Evolutionary conservation across 2,888 invertebrate genomes (phyloP).

Genomic region (Tillus elongatus): DNA sequence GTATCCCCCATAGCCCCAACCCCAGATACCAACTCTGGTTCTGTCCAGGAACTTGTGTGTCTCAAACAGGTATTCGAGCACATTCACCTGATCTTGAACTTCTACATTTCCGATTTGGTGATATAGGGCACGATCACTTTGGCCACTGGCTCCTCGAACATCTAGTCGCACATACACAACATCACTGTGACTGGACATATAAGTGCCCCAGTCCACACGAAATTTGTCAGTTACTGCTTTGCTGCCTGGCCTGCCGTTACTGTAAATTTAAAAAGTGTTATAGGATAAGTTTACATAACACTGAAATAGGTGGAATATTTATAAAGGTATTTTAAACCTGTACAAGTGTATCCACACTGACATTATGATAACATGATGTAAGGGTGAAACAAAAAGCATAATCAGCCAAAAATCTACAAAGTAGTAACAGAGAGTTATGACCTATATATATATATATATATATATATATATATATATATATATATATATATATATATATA

Average conservation of each 20-base stretch:
- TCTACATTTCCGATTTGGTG: conserved; percentile 80
- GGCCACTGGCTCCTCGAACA: conserved; percentile 66
- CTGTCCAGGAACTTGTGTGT: conserved; percentile 77
- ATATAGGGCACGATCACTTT: conserved; percentile 73
- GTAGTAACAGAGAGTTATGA: no score
- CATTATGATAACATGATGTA: no score
- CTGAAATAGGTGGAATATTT: no score
- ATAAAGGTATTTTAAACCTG: no score
- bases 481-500: no score
- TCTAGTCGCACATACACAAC: conserved; percentile 86
- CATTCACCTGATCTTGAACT: conserved; percentile 85
- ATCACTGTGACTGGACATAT: conserved; percentile 84
- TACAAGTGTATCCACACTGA: no score
- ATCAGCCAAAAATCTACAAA: no score
- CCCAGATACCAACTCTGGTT: conserved; percentile 86
- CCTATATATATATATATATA: no score
- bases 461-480: no score
- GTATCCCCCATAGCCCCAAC: conserved; percentile 95
- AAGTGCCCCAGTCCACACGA: conserved; percentile 82
- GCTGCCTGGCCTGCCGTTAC: conserved; percentile 86
- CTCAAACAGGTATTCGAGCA: conserved; percentile 72
- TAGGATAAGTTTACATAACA: background rate
- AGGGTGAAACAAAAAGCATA: no score
- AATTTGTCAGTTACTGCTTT: conserved; percentile 85
- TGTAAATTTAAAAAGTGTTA: no score